phyloP scores from a whole-genome alignment of 2,888 invertebrate species.

The Lepidonotus clava region DNA sequence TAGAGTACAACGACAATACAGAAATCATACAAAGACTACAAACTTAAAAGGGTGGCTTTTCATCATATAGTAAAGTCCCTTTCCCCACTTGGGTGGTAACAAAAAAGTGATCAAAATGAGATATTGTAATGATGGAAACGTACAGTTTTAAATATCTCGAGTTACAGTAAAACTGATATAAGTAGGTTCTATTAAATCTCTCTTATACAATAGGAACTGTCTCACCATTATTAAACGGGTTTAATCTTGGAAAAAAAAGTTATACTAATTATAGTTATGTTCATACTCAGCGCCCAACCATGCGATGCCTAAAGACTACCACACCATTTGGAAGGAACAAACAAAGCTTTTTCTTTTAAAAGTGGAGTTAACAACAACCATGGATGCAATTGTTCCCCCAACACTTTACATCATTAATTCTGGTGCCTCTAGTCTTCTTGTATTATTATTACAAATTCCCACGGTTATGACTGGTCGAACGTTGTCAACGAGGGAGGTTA shows the following conservation, averaged over 20 bases:
- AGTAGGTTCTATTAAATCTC: neutral
- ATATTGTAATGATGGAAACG: neutral
- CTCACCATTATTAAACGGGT: too few species aligned
- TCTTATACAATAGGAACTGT: neutral
- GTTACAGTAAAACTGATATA: neutral
- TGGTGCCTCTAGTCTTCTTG: neutral
- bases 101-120: constrained; percentile 13
- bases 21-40: constrained; percentile 32
- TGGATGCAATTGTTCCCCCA: constrained; percentile 12
- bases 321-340: constrained; percentile 20
- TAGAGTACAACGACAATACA: neutral
- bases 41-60: constrained; percentile 37
- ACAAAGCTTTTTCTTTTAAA: constrained; percentile 32
- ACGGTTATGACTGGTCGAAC: too few species aligned
- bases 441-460: neutral
- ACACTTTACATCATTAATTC: neutral
- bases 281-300: constrained; percentile 7
- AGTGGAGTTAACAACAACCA: constrained; percentile 37
- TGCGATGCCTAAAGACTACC: constrained; percentile 34
- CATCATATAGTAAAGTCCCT: neutral
- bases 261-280: neutral
- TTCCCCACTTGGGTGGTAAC: neutral
- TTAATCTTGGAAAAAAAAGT: too few species aligned
- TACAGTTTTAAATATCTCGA: neutral
- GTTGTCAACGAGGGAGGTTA: neutral